Evolutionary conservation across 2,888 invertebrate genomes (phyloP).

Genomic region (Halocaridina rubra): DNA sequence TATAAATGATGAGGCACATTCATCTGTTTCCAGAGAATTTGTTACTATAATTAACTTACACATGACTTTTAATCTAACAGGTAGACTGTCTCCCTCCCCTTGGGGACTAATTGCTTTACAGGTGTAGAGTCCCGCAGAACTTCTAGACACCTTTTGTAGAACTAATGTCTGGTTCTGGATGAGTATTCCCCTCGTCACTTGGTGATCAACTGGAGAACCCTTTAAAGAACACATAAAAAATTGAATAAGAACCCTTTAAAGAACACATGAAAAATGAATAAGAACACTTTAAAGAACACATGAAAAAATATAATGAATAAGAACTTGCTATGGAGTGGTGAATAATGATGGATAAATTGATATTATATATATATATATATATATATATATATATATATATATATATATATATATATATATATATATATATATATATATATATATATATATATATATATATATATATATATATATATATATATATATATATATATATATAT

Average conservation of each 20-base stretch:
- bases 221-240: no score
- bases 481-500: background rate
- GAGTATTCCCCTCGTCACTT: constrained; percentile 65
- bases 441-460: constrained; percentile 42
- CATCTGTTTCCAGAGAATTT: no score
- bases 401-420: constrained; percentile 3
- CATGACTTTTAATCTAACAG: constrained; percentile 64
- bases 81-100: constrained; percentile 65
- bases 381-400: background rate
- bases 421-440: constrained; percentile 38
- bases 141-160: constrained; percentile 65
- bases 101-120: constrained; percentile 66
- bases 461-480: constrained; percentile 30
- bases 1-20: no score
- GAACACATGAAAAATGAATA: background rate
- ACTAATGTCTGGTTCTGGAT: constrained; percentile 66
- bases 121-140: constrained; percentile 65
- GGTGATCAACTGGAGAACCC: constrained; percentile 60
- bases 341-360: background rate
- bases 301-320: background rate
- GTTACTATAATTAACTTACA: constrained; percentile 63
- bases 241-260: background rate
- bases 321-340: background rate
- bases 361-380: constrained; percentile 19
- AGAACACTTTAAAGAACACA: background rate